Conservation (phyloP, 2,797 vertebrate genomes). For the Onychomys leucogaster region DNA sequence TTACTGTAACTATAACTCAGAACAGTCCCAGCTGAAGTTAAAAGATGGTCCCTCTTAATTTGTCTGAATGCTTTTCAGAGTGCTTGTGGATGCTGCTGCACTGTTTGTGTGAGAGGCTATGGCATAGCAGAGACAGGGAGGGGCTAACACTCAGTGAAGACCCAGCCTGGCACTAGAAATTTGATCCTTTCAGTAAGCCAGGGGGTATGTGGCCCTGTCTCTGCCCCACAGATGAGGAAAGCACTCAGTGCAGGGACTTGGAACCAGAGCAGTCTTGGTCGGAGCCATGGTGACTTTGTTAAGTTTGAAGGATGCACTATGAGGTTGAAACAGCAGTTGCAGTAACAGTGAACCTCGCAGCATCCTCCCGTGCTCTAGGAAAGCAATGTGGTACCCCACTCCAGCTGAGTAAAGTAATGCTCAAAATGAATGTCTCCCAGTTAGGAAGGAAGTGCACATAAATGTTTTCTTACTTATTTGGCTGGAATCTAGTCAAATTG, state of each 20-base stretch:
- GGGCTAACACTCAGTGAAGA: too few species aligned
- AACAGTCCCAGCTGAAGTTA: conserved; percentile 34
- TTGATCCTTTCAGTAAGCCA: background rate
- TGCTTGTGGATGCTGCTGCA: background rate
- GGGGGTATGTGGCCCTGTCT: background rate
- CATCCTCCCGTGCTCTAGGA: background rate
- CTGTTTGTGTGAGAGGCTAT: background rate
- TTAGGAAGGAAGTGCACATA: conserved; percentile 14
- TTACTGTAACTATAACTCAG: conserved; percentile 74
- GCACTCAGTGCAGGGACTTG: background rate
- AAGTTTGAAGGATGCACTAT: background rate
- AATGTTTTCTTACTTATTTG: conserved; percentile 44
- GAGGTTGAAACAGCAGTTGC: background rate
- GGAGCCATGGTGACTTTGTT: background rate
- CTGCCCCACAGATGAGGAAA: background rate
- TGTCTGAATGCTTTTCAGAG: conserved; percentile 38
- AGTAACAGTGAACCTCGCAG: conserved; percentile 22
- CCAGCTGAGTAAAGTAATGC: background rate
- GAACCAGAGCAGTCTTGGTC: background rate
- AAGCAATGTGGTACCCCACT: background rate
- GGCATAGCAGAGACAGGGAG: background rate
- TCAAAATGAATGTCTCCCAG: conserved; percentile 16
- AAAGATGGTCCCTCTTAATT: conserved; percentile 50
- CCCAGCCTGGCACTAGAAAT: background rate
- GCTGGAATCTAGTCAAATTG: conserved; percentile 47